Conservation (phyloP, 2,888 invertebrate species). For the Galeopsomyia nigrocyanea region DNA sequence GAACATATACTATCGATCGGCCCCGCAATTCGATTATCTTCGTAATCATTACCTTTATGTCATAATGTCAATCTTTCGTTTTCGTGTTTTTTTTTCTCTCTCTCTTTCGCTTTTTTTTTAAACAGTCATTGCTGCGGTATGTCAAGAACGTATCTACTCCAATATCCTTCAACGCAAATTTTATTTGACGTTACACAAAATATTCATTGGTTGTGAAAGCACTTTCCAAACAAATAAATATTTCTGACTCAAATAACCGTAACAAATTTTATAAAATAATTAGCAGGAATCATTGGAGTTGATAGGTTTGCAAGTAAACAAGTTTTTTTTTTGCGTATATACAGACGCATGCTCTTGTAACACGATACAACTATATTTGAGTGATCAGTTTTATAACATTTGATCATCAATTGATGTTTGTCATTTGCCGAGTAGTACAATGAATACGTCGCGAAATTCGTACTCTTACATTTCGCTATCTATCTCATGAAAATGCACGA, state of each 20-base stretch:
- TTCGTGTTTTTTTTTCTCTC: constrained; percentile 4
- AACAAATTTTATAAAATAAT: no score
- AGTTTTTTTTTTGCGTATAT: constrained; percentile 36
- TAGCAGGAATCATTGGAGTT: constrained; percentile 12
- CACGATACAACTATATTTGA: constrained; percentile 30
- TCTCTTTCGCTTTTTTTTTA: constrained; percentile 25
- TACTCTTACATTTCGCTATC: constrained; percentile 37
- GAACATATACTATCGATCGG: constrained; percentile 44
- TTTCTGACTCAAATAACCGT: no score
- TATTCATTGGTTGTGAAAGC: neutral
- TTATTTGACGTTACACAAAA: neutral
- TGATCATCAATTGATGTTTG: constrained; percentile 20
- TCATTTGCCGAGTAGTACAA: no score
- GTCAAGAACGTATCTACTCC: constrained; percentile 34
- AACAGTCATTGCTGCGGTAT: constrained; percentile 19
- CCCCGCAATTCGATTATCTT: constrained; percentile 24
- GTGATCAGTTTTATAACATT: constrained; percentile 16
- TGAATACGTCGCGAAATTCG: neutral
- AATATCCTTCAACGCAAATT: constrained; percentile 11
- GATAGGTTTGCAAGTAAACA: constrained; percentile 18
- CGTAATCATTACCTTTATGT: constrained; percentile 23
- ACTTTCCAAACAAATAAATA: neutral
- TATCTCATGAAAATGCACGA: constrained; percentile 31
- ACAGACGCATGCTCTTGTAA: constrained; percentile 13
- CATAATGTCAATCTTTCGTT: constrained; percentile 24